Base-by-base conservation (phyloP, 1,140 invertebrate species). In the Drosophila mauritiana region DNA sequence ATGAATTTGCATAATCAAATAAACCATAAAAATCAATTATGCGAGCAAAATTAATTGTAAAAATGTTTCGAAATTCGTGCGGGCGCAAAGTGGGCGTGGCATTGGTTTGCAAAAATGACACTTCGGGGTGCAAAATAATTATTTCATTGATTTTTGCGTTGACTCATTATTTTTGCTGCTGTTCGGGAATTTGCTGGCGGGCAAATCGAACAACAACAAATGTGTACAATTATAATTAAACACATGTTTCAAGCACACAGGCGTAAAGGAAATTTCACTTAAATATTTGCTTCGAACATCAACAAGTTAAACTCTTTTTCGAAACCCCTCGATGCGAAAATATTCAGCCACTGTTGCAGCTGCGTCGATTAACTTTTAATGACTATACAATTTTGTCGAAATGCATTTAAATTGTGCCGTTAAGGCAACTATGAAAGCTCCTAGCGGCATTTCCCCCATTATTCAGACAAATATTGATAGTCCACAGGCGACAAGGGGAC, bases 261-360 rank as follows among this genome's bases (percentile, higher is more conserved):
- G 15, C 20, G 37, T 43, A 43, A 20, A 42, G 22, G n/a, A 6
- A 20, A 42, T 51, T 46, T 31, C 62, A 43, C 40, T 40, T 51
- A 43, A 55, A 57, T 80, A 69, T 84, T 80, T 80, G 73, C 62
- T 37, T 54, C 70, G 51, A 70, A 73, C 63, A 84, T 80, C 81
- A 84, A 80, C 81, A 85, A 85, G 81, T 85, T 80, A 80, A 84
- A 80, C n/a, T 67, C 54, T 51, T 68, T 62, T 55, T 58, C 20
- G 12, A 31, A 11, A 15, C 8, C 17, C 20, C 36, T 37, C 46
- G 62, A 73, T 62, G 15, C 40, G 40, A 22, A 52, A 55, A 25
- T n/a, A 25, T 48, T 48, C 12, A 48, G 12, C 55, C 52, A 51
- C 48, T 39, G 34, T 27, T 31, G 27, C 54, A 15, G 17, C 22